A percentile compares a stretch with the other conserved stretches of the same genome.
Evolutionary conservation across 2,888 invertebrate species (phyloP).

Genomic region (Neocrepidodera transversa): DNA sequence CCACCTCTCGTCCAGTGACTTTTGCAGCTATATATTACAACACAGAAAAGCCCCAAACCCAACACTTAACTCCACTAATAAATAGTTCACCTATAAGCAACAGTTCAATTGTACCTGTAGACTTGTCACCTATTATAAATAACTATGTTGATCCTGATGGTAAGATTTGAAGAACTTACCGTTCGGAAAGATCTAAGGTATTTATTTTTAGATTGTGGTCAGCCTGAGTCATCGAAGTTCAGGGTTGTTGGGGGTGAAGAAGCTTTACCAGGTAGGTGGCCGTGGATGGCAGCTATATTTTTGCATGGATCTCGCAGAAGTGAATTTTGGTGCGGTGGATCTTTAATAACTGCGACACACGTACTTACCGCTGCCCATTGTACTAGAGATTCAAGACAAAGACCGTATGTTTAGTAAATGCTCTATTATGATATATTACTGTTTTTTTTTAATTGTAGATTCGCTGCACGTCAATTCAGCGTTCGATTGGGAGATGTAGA

Average conservation of each 20-base stretch:
- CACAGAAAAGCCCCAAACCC: slow-evolving; percentile 41
- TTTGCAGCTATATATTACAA: slow-evolving; percentile 47
- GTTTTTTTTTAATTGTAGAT: slow-evolving; percentile 63
- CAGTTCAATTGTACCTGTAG: slow-evolving; percentile 15
- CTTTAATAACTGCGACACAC: slow-evolving; percentile 80
- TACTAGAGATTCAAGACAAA: slow-evolving; percentile 86
- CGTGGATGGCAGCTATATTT: slow-evolving; percentile 96
- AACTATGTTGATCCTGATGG: slow-evolving; percentile 65
- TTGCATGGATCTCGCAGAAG: slow-evolving; percentile 83
- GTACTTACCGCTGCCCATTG: slow-evolving; percentile 93
- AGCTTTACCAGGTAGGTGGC: slow-evolving; percentile 87
- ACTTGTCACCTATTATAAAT: no score
- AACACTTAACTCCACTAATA: slow-evolving; percentile 26
- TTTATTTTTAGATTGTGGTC: slow-evolving; percentile 74
- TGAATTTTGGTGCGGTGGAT: slow-evolving; percentile 95
- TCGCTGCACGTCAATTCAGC: slow-evolving; percentile 86
- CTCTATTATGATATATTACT: neutral
- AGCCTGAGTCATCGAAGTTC: slow-evolving; percentile 81
- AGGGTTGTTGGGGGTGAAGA: slow-evolving; percentile 92
- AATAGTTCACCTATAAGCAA: slow-evolving; percentile 18
- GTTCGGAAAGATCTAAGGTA: neutral
- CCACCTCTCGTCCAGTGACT: slow-evolving; percentile 44
- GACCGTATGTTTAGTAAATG: slow-evolving; percentile 71
- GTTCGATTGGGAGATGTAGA: slow-evolving; percentile 90
- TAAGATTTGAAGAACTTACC: slow-evolving; percentile 47